Percentiles rank a stretch among this genome's conserved stretches.
Conservation (phyloP, 2,113 vertebrate genomes). For the Hippocampus abdominalis region DNA sequence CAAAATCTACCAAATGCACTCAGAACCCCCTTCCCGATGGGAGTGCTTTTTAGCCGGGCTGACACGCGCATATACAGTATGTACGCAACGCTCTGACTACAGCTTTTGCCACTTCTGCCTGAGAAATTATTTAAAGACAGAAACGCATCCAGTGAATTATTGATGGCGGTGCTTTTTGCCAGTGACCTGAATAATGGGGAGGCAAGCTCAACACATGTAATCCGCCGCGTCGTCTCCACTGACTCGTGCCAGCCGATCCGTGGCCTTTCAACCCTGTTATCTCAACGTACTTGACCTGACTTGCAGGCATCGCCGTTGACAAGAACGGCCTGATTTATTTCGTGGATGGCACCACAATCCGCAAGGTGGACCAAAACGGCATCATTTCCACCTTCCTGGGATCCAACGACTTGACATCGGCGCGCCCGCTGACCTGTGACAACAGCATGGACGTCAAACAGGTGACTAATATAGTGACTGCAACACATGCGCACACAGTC, state of each 20-base stretch:
- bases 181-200: conserved; percentile 79
- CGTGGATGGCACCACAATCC: conserved; percentile 95
- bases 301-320: conserved; percentile 84
- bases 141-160: conserved; percentile 73
- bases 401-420: conserved; percentile 93
- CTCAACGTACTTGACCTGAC: conserved; percentile 5
- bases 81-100: conserved; percentile 54
- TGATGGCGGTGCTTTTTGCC: conserved; percentile 72
- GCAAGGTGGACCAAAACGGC: conserved; percentile 94
- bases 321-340: conserved; percentile 97
- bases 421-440: conserved; percentile 91
- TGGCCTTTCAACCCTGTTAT: conserved; percentile 40
- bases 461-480: conserved; percentile 65
- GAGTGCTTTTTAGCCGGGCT: conserved; percentile 26
- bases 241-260: conserved; percentile 57
- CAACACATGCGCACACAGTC: background rate
- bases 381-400: conserved; percentile 95
- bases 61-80: conserved; percentile 42
- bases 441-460: conserved; percentile 96
- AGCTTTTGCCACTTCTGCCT: conserved; percentile 71
- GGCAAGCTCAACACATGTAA: conserved; percentile 74
- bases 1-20: conserved; percentile 1
- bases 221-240: conserved; percentile 63
- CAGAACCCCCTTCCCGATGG: background rate
- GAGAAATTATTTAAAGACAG: conserved; percentile 73